phyloP scores from a whole-genome alignment of 2,113 vertebrate species.

The Spizaetus ornatus region DNA sequence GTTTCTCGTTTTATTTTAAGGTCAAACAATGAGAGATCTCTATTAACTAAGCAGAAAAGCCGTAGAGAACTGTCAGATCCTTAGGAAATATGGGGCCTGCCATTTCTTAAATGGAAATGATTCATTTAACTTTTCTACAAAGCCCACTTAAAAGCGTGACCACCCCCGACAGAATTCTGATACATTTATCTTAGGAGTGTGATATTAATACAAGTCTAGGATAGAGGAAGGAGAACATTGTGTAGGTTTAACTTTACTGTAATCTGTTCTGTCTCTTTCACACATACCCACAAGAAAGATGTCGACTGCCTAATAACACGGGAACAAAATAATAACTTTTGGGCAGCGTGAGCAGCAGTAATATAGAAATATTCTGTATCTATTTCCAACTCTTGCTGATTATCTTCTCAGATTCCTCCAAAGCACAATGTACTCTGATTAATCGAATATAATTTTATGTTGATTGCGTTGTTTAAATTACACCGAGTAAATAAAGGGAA shows the following conservation, averaged over 20 bases:
- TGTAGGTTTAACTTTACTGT: conserved; percentile 7
- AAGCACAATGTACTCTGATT: conserved; percentile 57
- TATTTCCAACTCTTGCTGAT: conserved; percentile 34
- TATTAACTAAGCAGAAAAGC: conserved; percentile 52
- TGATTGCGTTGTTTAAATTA: conserved; percentile 8
- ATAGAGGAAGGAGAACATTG: conserved; percentile 19
- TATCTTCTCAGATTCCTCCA: conserved; percentile 38
- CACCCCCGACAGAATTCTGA: neutral
- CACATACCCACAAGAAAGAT: neutral
- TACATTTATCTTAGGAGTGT: conserved; percentile 31
- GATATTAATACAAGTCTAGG: conserved; percentile 60
- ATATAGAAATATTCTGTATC: neutral
- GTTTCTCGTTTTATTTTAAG: conserved; percentile 67
- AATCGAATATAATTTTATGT: neutral
- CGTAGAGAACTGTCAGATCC: conserved; percentile 44
- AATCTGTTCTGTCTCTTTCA: conserved; percentile 29
- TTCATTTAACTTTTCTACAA: conserved; percentile 45
- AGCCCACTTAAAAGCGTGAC: neutral
- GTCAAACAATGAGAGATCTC: conserved; percentile 41
- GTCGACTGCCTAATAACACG: neutral
- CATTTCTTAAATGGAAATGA: conserved; percentile 45
- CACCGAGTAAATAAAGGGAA: neutral
- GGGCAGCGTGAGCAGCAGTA: neutral
- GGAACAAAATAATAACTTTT: neutral
- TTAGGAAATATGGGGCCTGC: conserved; percentile 46